Base-by-base conservation (phyloP, 2,888 invertebrate species). In the Ochropleura plecta region DNA sequence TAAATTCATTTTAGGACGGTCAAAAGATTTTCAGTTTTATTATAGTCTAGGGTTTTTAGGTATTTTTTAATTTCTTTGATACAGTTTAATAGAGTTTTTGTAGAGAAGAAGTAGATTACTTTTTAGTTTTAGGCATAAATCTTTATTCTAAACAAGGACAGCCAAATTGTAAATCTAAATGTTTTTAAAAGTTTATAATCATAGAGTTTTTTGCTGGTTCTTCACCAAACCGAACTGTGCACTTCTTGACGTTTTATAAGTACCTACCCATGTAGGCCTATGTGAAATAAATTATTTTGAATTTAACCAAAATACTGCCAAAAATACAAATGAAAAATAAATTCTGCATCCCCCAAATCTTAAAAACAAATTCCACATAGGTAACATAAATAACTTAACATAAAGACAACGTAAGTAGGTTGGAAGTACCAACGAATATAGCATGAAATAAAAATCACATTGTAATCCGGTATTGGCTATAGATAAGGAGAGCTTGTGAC, bases 401-500 rank as follows among this genome's bases (percentile, higher is more conserved):
- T 83, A 83, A 78, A 85, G 85, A 87, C 82, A 79, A 81, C 82
- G 76, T 82, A 88, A 88, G 87, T 82, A 90, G 88, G 85, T 88
- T 89, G 89, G 86, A 89, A 91, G 89, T 89, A 91, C 88, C 81
- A 85, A 77, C 91, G 93, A 93, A 94, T 93, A 95, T 92, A 93
- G 93, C 93, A 94, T 94, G 91, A 95, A 96, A 96, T 96, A 96
- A 96, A 95, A 96, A 96, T 96, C 96, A 94, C 94, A 96, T 94
- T 96, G 96, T 96, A 96, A 96, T 96, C 96, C 96, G 96, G 95
- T 96, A 96, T 96, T 96, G 96, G 96, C 93, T 94, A 92, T 92
- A 95, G 96, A 96, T 96, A 96, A 96, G 96, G 96, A 96, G 94
- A 93, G 94, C 93, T 94, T 96, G 96, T 96, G 96, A 96, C 96